Percentiles rank a stretch among this genome's conserved stretches.
Conservation (phyloP, 2,888 invertebrate genomes). For the Pachymerium ferrugineum region DNA sequence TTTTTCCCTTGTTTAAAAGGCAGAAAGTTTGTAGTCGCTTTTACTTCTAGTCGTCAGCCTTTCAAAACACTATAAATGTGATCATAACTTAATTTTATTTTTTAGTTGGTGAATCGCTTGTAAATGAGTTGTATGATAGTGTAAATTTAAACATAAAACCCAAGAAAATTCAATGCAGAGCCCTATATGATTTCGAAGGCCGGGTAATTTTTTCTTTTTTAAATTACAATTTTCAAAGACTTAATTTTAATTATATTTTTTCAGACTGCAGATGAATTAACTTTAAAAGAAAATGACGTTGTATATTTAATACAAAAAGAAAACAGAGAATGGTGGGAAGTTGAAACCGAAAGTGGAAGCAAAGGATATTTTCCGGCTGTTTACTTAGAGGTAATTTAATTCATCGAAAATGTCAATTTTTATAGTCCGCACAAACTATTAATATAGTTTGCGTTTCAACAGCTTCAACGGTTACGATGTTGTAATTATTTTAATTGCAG, state of each 20-base stretch:
- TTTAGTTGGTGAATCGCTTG: slow-evolving; percentile 3
- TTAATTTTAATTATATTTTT: slow-evolving; percentile 20
- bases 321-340: slow-evolving; percentile 34
- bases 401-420: too few species aligned
- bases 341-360: slow-evolving; percentile 29
- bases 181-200: slow-evolving; percentile 32
- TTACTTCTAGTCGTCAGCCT: too few species aligned
- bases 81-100: neutral
- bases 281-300: slow-evolving; percentile 29
- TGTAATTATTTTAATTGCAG: too few species aligned
- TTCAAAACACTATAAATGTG: neutral
- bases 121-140: slow-evolving; percentile 25
- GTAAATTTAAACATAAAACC: neutral
- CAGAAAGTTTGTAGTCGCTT: too few species aligned
- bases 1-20: too few species aligned
- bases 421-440: too few species aligned
- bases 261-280: slow-evolving; percentile 34
- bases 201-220: slow-evolving; percentile 28
- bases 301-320: slow-evolving; percentile 34
- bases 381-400: slow-evolving; percentile 31
- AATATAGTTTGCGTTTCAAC: too few species aligned
- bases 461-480: too few species aligned
- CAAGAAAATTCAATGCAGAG: slow-evolving; percentile 18
- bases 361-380: slow-evolving; percentile 34
- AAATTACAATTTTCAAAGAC: neutral